These are phyloP conservation scores for Drosophila heteroneura DNA, from an alignment of 2,888 invertebrate genomes.

Conservation along the genomic window DNA sequence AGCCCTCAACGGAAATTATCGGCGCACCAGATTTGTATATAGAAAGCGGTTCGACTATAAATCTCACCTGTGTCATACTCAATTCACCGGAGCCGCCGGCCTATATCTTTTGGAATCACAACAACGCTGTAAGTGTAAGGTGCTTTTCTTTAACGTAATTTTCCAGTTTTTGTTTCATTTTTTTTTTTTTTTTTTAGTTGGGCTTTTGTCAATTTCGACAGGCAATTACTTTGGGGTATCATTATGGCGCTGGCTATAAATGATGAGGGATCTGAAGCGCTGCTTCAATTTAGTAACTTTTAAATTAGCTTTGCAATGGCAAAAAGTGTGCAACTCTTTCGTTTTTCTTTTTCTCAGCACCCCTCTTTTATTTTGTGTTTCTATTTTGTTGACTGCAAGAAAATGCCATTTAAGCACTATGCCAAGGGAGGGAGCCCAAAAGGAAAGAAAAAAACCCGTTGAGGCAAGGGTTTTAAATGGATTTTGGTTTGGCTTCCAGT, in stretches of 20 bases:
- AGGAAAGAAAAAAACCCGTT: constrained; percentile 25
- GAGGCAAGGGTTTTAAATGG: constrained; percentile 70
- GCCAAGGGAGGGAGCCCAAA: constrained; percentile 29
- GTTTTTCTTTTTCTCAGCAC: constrained; percentile 3
- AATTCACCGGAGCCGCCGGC: constrained; percentile 97
- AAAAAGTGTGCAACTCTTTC: constrained; percentile 46
- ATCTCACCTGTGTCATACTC: constrained; percentile 95
- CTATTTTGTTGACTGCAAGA: constrained; percentile 55
- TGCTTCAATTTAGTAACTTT: constrained; percentile 76
- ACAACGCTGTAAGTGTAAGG: constrained; percentile 91
- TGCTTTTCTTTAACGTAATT: not conserved
- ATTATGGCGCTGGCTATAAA: constrained; percentile 58
- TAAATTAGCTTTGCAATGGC: constrained; percentile 71
- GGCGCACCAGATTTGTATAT: constrained; percentile 97
- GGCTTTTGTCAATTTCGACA: constrained; percentile 40
- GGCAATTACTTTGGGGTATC: constrained; percentile 70
- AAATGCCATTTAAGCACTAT: constrained; percentile 75
- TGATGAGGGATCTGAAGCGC: constrained; percentile 47
- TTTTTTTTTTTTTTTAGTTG: not conserved
- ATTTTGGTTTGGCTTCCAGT: constrained; percentile 62
- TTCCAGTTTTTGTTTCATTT: not conserved
- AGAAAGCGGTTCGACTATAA: constrained; percentile 96
- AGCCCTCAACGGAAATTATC: constrained; percentile 96
- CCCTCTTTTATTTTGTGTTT: constrained; percentile 41
- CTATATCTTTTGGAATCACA: constrained; percentile 97